A percentile compares a stretch with the other conserved stretches of the same genome.
phyloP scores from a whole-genome alignment of 2,888 invertebrate species.

The Ophion costatus region DNA sequence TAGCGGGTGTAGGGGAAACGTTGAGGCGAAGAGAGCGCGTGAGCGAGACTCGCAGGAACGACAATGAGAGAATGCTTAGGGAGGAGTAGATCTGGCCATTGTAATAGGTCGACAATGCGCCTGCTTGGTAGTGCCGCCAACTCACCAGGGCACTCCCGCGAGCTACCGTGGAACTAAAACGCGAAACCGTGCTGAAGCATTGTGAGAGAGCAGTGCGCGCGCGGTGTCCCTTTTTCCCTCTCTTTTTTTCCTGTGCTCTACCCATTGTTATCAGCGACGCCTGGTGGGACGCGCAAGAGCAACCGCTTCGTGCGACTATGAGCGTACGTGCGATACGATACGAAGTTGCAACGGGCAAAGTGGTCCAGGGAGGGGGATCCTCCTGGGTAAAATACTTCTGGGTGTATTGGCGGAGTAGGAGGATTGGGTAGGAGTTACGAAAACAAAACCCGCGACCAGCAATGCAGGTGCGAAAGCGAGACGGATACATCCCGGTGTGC shows the following conservation, averaged over 20 bases:
- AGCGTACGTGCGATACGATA: slow-evolving; percentile 17
- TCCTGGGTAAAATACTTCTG: slow-evolving; percentile 42
- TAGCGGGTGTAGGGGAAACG: slow-evolving; percentile 29
- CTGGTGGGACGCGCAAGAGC: slow-evolving; percentile 26
- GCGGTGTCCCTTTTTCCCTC: slow-evolving; percentile 71
- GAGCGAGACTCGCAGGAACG: slow-evolving; percentile 57
- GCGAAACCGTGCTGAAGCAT: slow-evolving; percentile 13
- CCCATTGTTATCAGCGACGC: slow-evolving; percentile 68
- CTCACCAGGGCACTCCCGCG: slow-evolving; percentile 56
- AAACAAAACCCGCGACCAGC: slow-evolving; percentile 2
- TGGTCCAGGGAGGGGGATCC: slow-evolving; percentile 58
- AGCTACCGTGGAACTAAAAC: slow-evolving; percentile 23
- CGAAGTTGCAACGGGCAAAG: slow-evolving; percentile 8
- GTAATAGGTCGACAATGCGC: slow-evolving; percentile 82
- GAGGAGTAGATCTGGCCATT: slow-evolving; percentile 74
- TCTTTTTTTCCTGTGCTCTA: slow-evolving; percentile 42
- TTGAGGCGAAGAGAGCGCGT: background rate
- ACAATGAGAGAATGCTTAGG: slow-evolving; percentile 81
- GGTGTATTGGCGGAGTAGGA: slow-evolving; percentile 9
- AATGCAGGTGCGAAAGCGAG: slow-evolving; percentile 19
- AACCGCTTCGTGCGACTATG: background rate
- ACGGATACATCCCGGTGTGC: slow-evolving; percentile 35
- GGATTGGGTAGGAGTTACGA: slow-evolving; percentile 20
- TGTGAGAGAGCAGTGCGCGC: slow-evolving; percentile 53
- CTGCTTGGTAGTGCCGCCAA: slow-evolving; percentile 79